Evolutionary conservation across 2,113 vertebrate genomes (phyloP).

Genomic region (Dunckerocampus dactyliophorus): DNA sequence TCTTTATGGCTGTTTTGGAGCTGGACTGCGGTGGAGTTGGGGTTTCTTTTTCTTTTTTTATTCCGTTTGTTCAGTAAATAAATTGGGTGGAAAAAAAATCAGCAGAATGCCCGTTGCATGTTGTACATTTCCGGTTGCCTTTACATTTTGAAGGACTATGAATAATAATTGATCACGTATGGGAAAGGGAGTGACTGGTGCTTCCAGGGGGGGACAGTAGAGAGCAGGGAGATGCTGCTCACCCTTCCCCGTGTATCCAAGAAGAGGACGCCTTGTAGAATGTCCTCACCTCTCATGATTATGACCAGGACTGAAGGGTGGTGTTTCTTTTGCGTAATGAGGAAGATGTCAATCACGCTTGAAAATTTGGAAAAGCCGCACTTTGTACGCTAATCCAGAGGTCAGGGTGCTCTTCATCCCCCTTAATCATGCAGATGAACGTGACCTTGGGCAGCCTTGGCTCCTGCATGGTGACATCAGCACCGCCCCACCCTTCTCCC

Average conservation of each 20-base stretch:
- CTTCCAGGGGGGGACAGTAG: constrained; percentile 68
- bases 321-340: constrained; percentile 8
- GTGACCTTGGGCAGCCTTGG: constrained; percentile 70
- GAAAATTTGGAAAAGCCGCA: constrained; percentile 5
- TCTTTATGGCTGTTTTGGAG: too few relatives aligned
- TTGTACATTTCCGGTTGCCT: too few relatives aligned
- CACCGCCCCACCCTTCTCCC: constrained; percentile 59
- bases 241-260: constrained; percentile 9
- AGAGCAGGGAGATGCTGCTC: constrained; percentile 50
- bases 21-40: too few relatives aligned
- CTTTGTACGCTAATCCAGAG: constrained; percentile 53
- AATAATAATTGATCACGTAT: too few relatives aligned
- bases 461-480: constrained; percentile 54
- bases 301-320: constrained; percentile 2
- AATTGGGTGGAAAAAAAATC: too few relatives aligned
- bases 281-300: constrained; percentile 19
- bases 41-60: too few relatives aligned
- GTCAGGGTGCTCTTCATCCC: constrained; percentile 65
- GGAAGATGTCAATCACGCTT: constrained; percentile 2
- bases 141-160: too few relatives aligned
- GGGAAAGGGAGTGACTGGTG: not conserved
- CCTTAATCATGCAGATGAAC: constrained; percentile 68
- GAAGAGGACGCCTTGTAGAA: not conserved
- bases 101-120: too few relatives aligned
- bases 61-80: too few relatives aligned